Evolutionary conservation across 1,140 invertebrate species (phyloP).

Genomic region (Drosophila bipectinata): DNA sequence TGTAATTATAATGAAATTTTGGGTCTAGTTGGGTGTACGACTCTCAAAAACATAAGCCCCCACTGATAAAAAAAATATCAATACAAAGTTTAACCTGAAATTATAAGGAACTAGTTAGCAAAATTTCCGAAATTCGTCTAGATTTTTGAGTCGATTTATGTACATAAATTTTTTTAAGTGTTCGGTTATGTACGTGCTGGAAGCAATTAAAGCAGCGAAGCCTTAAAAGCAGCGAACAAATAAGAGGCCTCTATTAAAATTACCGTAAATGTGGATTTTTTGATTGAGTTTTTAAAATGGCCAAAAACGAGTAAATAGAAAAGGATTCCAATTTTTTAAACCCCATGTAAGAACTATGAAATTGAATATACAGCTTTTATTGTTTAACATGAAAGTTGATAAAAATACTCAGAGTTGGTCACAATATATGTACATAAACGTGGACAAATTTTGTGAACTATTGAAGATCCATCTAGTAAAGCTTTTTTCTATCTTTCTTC

Average conservation of each 20-base stretch:
- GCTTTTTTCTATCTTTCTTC: neutral
- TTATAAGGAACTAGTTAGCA: neutral
- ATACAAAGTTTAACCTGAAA: too few species aligned
- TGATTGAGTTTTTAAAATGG: neutral
- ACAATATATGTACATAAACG: neutral
- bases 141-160: too few species aligned
- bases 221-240: neutral
- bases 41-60: neutral
- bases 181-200: neutral
- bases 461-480: neutral
- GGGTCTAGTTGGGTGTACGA: slow-evolving; percentile 10
- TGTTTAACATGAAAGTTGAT: too few species aligned
- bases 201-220: neutral
- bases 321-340: neutral
- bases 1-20: slow-evolving; percentile 50
- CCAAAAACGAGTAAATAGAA: neutral
- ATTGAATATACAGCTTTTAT: too few species aligned
- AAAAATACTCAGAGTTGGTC: too few species aligned
- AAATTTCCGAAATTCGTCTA: neutral
- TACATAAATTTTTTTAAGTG: neutral
- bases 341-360: too few species aligned
- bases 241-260: neutral
- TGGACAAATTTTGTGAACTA: neutral
- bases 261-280: neutral
- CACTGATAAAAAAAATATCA: neutral